A percentile compares a stretch with the other conserved stretches of the same genome.
phyloP scores from a whole-genome alignment of 1,140 invertebrate genomes.

The Aphidius ervi region DNA sequence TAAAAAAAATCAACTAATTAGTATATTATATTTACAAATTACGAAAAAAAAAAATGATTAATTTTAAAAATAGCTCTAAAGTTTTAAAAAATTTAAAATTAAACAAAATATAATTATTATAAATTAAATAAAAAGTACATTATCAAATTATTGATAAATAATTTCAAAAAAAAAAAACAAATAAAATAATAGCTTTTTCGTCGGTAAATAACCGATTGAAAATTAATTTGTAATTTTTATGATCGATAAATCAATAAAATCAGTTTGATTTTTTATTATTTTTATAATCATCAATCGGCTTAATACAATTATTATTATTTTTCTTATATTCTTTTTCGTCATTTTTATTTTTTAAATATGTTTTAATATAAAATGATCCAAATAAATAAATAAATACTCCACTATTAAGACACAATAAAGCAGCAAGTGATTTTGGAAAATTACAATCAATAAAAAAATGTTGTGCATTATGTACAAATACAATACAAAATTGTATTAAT shows the following conservation, averaged over 20 bases:
- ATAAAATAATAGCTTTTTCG: neutral
- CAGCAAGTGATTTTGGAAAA: constrained; percentile 63
- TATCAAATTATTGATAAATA: too few species aligned
- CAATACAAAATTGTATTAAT: constrained; percentile 78
- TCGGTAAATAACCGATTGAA: constrained; percentile 8
- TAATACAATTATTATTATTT: too few species aligned
- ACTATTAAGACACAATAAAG: constrained; percentile 70
- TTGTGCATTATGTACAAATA: constrained; percentile 69
- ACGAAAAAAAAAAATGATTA: too few species aligned
- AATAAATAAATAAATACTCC: constrained; percentile 81
- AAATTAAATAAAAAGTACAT: too few species aligned
- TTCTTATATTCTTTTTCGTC: neutral
- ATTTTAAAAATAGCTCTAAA: too few species aligned
- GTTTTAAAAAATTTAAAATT: too few species aligned
- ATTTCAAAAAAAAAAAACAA: neutral
- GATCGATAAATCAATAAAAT: constrained; percentile 3
- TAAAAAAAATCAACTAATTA: too few species aligned
- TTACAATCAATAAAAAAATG: constrained; percentile 61
- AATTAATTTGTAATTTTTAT: neutral
- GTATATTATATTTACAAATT: too few species aligned
- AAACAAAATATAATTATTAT: too few species aligned
- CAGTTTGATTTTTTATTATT: neutral
- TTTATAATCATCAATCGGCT: too few species aligned
- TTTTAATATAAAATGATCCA: constrained; percentile 74
- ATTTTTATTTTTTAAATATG: constrained; percentile 55